These are phyloP conservation scores for Flexamia atlantica DNA, from an alignment of 2,888 invertebrate genomes.

Conservation along the genomic window DNA sequence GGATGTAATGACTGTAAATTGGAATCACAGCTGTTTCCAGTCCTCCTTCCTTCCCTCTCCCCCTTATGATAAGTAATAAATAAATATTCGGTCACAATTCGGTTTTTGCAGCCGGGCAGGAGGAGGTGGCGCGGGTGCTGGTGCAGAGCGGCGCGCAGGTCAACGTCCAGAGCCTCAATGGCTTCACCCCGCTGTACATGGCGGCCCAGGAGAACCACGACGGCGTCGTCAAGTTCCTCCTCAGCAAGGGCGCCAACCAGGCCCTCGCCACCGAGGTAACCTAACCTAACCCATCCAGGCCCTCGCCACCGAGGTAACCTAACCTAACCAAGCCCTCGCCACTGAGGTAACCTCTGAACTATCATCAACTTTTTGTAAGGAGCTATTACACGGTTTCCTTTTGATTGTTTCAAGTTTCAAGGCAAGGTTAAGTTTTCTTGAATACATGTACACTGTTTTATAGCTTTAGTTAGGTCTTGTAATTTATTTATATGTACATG, in stretches of 20 bases:
- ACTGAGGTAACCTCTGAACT: slow-evolving; percentile 94
- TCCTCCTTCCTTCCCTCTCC: too few species aligned
- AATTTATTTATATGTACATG: too few species aligned
- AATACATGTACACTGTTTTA: too few species aligned
- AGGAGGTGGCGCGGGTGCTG: slow-evolving; percentile 93
- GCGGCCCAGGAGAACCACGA: slow-evolving; percentile 99
- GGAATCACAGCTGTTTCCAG: too few species aligned
- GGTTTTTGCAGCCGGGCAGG: slow-evolving; percentile 93
- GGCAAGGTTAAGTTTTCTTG: too few species aligned
- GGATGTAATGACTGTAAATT: too few species aligned
- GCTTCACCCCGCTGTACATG: slow-evolving; percentile 99
- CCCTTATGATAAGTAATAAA: too few species aligned
- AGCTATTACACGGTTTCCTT: too few species aligned
- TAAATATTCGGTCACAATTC: too few species aligned
- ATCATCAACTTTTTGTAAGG: too few species aligned
- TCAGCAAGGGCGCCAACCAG: slow-evolving; percentile 96
- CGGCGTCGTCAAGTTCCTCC: slow-evolving; percentile 92
- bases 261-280: slow-evolving; percentile 95
- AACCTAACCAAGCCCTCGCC: slow-evolving; percentile 96
- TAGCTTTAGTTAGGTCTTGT: too few species aligned
- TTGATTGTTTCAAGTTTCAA: too few species aligned
- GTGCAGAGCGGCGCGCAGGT: slow-evolving; percentile 95
- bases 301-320: slow-evolving; percentile 92
- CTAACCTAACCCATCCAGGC: slow-evolving; percentile 96
- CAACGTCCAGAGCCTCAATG: slow-evolving; percentile 97